Base-by-base conservation (phyloP, 2,888 invertebrate species). In the Petrophora chlorosata region DNA sequence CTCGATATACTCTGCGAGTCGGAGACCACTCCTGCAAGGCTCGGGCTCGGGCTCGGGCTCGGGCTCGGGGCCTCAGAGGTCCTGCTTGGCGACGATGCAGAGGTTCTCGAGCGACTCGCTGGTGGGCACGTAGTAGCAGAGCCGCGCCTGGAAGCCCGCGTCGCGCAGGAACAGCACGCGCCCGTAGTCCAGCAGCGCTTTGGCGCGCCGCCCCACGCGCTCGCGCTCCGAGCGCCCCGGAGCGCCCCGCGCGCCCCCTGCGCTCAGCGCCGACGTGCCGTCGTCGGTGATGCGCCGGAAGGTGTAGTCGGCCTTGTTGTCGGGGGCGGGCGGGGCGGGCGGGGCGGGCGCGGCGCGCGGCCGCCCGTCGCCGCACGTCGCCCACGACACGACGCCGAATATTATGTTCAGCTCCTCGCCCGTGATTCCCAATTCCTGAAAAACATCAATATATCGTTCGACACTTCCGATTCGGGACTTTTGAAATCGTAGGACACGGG, bases 361-460 rank as follows among this genome's bases (percentile, higher is more conserved):
- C 92, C 91, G 88, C 0, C 94, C 94, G 69, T 82, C 79, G 3
- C 96, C 96, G 82, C 97, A 97, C 1, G 96, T 96, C 0, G 96
- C 97, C 98, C 98, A 98, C 70, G 97, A 96, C 4, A 95, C 95
- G 68, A 98, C 92, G 56, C 96, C 94, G 47, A 94, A 93, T 70
- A 98, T 92, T 15, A 96, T 90, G 59, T 93, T 91, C 76, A 97
- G 94, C 42, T 97, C 94, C 1, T 91, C 87, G 0, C 82, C 81
- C 0, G 74, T 81, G 19, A 96, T 87, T 2, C 92, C 92, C 50
- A 92, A 77, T 30, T 89, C 82, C 92, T 93, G 71, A 7, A 76
- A 13, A 4, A 14, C 2, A n/a, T 7, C 5, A 23, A 23, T 1
- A n/a, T 5, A 35, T 8, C 5, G 8, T 0, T 8, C n/a, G n/a